Evolutionary conservation across 2,113 vertebrate genomes (phyloP).

Genomic region (Erpornis zantholeuca): DNA sequence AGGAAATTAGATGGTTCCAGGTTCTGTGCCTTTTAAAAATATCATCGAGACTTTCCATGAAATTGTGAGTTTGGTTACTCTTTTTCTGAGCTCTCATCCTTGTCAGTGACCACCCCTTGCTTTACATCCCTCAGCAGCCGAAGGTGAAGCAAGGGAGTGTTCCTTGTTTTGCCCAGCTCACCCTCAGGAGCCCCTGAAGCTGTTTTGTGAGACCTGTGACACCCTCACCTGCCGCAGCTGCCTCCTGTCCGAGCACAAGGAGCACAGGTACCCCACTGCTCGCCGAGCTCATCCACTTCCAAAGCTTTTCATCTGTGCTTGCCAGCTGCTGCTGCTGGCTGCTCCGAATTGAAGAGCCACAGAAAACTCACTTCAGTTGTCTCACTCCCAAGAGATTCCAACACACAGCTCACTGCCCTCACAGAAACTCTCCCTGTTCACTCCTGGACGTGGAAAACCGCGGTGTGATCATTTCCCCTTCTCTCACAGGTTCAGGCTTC

Average conservation of each 20-base stretch:
- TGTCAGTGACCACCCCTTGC: background rate
- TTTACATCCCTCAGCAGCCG: constrained; percentile 57
- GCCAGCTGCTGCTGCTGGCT: background rate
- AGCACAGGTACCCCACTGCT: constrained; percentile 67
- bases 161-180: constrained; percentile 68
- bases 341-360: background rate
- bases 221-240: constrained; percentile 73
- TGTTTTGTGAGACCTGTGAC: constrained; percentile 81
- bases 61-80: background rate
- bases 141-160: constrained; percentile 13
- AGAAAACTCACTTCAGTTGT: background rate
- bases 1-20: background rate
- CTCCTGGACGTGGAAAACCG: background rate
- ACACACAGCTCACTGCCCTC: fast-evolving
- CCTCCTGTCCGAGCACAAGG: constrained; percentile 76
- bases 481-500: constrained; percentile 72
- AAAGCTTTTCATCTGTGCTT: background rate
- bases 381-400: background rate
- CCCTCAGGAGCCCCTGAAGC: constrained; percentile 67
- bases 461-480: background rate
- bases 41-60: background rate
- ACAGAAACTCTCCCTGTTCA: background rate
- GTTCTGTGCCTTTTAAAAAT: background rate
- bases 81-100: background rate
- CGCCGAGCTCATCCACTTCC: background rate